A percentile compares a stretch with the other conserved stretches of the same genome.
Evolutionary conservation across 2,888 invertebrate genomes (phyloP).

Genomic region (Sphinx pinastri): DNA sequence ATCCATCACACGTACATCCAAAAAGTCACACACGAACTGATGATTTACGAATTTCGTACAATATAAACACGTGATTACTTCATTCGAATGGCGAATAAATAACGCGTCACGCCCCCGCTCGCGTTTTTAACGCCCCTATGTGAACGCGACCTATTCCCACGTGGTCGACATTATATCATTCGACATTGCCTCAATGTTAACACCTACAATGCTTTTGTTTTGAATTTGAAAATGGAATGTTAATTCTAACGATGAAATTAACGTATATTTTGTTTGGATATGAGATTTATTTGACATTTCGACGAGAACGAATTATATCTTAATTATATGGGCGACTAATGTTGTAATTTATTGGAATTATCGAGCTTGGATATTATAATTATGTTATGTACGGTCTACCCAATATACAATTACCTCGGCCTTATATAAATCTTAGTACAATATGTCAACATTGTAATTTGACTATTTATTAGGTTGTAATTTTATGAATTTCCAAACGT

Average conservation of each 20-base stretch:
- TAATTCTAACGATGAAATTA: constrained; percentile 3
- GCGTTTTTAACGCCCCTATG: constrained; percentile 40
- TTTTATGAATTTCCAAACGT: background rate
- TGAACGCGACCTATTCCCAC: constrained; percentile 16
- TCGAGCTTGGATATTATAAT: constrained; percentile 26
- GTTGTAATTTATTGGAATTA: constrained; percentile 21
- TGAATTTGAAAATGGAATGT: constrained; percentile 7
- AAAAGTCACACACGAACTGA: constrained; percentile 12
- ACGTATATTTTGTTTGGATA: constrained; percentile 13
- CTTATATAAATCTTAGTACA: background rate
- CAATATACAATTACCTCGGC: background rate
- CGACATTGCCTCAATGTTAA: constrained; percentile 3
- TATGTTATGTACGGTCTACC: background rate
- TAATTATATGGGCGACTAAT: constrained; percentile 15
- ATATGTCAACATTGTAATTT: background rate
- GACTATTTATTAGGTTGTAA: background rate
- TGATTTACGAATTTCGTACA: constrained; percentile 24
- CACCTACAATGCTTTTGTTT: constrained; percentile 22
- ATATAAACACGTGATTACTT: constrained; percentile 34
- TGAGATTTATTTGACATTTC: constrained; percentile 21
- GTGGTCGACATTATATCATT: constrained; percentile 25
- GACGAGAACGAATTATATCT: constrained; percentile 13
- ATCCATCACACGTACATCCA: background rate
- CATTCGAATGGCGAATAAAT: constrained; percentile 42
- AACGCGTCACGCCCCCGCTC: constrained; percentile 36